A percentile compares a stretch with the other conserved stretches of the same genome.
Conservation (phyloP, 2,113 vertebrate genomes). For the Orycteropus afer region DNA sequence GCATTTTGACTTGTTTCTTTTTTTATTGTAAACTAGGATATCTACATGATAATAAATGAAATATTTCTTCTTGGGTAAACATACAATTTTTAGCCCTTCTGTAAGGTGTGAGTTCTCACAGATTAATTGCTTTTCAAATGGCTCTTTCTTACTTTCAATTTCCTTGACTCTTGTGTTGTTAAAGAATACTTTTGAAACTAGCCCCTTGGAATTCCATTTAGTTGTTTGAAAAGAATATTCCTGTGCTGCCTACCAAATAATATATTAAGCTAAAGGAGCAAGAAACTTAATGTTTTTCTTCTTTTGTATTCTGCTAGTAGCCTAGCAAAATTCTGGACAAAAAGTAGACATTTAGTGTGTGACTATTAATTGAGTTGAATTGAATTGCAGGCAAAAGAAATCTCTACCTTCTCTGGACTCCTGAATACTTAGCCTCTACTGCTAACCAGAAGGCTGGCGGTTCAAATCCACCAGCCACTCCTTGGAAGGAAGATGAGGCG, state of each 20-base stretch:
- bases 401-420: neutral
- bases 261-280: neutral
- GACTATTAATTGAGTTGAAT: neutral
- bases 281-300: neutral
- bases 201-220: neutral
- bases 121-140: neutral
- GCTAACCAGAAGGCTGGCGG: too few species aligned
- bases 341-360: neutral
- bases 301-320: neutral
- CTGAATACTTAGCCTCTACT: neutral
- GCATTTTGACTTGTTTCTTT: too few species aligned
- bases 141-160: neutral
- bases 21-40: neutral
- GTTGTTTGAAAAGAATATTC: neutral
- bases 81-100: neutral
- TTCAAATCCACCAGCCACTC: too few species aligned
- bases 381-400: constrained; percentile 41
- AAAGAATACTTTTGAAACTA: neutral
- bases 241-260: neutral
- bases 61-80: neutral
- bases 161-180: neutral
- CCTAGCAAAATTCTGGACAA: constrained; percentile 3
- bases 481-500: too few species aligned
- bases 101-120: neutral
- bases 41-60: neutral